A percentile compares a stretch with the other conserved stretches of the same genome.
Evolutionary conservation across 2,888 invertebrate genomes (phyloP).

Genomic region (Andrena chrysosceles): DNA sequence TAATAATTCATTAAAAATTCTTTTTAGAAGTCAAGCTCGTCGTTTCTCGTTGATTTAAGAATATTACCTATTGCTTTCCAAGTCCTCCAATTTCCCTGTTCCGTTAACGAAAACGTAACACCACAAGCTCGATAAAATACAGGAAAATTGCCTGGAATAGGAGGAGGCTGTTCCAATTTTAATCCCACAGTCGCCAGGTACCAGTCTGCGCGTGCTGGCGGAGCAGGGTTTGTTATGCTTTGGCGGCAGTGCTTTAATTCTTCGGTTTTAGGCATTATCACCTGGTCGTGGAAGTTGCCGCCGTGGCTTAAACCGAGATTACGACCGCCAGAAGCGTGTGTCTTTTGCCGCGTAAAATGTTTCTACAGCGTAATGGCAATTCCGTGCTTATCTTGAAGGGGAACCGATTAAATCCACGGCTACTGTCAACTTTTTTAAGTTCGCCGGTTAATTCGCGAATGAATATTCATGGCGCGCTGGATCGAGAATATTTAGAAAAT

Average conservation of each 20-base stretch:
- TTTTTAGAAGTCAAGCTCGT: no score
- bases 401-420: background rate
- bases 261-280: constrained; percentile 33
- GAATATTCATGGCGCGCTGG: constrained; percentile 11
- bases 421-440: background rate
- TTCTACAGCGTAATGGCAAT: background rate
- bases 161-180: constrained; percentile 12
- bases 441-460: background rate
- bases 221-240: background rate
- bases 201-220: no score
- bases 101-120: no score
- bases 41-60: no score
- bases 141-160: background rate
- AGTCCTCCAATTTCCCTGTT: no score
- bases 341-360: background rate
- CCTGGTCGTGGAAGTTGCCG: background rate
- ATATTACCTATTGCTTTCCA: no score
- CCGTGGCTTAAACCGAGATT: constrained; percentile 31
- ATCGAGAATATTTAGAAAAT: constrained; percentile 20
- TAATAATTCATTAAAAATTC: no score
- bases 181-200: constrained; percentile 1
- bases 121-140: no score
- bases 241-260: constrained; percentile 20
- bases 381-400: background rate
- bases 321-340: background rate